phyloP scores from a whole-genome alignment of 1,140 invertebrate genomes.

The Caerostris darwini region DNA sequence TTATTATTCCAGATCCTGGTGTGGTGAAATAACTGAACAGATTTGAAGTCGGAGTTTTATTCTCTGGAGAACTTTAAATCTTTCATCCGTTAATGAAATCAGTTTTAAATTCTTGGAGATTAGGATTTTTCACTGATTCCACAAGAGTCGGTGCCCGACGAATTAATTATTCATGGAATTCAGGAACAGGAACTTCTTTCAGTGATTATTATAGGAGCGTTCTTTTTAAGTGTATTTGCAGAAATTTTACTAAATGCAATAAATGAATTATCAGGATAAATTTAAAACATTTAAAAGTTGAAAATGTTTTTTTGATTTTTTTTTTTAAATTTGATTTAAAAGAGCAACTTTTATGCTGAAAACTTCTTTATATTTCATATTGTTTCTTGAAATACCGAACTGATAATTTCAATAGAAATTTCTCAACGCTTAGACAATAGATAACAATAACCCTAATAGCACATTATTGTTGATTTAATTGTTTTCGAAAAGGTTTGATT shows the following conservation, averaged over 20 bases:
- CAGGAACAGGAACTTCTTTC: not conserved
- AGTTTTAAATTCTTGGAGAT: conserved; percentile 20
- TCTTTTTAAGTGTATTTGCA: not conserved
- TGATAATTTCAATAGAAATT: no score
- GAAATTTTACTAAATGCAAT: not conserved
- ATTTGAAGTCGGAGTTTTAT: not conserved
- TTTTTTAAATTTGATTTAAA: no score
- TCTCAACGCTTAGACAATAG: no score
- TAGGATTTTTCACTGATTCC: conserved; percentile 25
- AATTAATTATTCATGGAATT: not conserved
- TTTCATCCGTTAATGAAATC: conserved; percentile 13
- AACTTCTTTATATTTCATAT: no score
- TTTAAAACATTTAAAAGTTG: no score
- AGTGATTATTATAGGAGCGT: not conserved
- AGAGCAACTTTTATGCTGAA: no score
- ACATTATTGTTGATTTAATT: no score
- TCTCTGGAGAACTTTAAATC: conserved; percentile 21
- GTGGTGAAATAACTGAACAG: conserved; percentile 21
- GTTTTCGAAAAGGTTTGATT: no score
- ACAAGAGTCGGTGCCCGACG: not conserved
- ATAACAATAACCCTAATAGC: no score
- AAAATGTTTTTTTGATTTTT: no score
- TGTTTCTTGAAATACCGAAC: no score
- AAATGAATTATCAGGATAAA: no score
- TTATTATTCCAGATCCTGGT: conserved; percentile 2